Percentiles rank a stretch among this genome's conserved stretches.
Conservation (phyloP, 2,113 vertebrate species). For the Chiloscyllium plagiosum region DNA sequence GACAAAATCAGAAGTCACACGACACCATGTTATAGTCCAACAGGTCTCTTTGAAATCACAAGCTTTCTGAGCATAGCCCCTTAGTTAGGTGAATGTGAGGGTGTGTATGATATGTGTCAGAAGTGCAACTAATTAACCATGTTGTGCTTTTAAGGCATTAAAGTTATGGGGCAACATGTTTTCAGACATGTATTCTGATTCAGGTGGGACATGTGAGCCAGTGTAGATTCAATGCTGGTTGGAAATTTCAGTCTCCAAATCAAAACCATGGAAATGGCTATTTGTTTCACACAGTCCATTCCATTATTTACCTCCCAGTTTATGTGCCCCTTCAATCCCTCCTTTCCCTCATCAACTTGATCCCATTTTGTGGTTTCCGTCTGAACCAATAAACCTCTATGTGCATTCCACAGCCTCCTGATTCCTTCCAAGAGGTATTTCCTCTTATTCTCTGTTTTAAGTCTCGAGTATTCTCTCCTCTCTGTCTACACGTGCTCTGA, state of each 20-base stretch:
- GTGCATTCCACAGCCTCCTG: neutral
- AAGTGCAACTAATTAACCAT: neutral
- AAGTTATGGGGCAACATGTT: too few relatives aligned
- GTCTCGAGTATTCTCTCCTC: neutral
- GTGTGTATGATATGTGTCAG: neutral
- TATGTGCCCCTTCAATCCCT: neutral
- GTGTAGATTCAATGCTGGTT: neutral
- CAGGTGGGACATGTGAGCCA: neutral
- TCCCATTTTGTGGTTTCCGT: neutral
- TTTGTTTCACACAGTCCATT: neutral
- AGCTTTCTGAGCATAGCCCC: too few relatives aligned
- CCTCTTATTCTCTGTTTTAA: neutral
- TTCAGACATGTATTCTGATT: neutral
- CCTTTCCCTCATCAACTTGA: neutral
- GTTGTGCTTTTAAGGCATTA: neutral
- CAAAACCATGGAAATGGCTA: neutral
- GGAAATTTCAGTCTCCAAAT: neutral
- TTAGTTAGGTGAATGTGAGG: too few relatives aligned
- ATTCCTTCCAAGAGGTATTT: neutral
- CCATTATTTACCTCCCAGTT: neutral
- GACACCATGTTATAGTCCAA: too few relatives aligned
- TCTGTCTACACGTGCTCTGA: neutral
- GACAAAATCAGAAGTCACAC: too few relatives aligned
- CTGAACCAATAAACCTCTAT: neutral
- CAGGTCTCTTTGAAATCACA: too few relatives aligned